Evolutionary conservation across 2,797 vertebrate species (phyloP).

Genomic region (Lacerta agilis): DNA sequence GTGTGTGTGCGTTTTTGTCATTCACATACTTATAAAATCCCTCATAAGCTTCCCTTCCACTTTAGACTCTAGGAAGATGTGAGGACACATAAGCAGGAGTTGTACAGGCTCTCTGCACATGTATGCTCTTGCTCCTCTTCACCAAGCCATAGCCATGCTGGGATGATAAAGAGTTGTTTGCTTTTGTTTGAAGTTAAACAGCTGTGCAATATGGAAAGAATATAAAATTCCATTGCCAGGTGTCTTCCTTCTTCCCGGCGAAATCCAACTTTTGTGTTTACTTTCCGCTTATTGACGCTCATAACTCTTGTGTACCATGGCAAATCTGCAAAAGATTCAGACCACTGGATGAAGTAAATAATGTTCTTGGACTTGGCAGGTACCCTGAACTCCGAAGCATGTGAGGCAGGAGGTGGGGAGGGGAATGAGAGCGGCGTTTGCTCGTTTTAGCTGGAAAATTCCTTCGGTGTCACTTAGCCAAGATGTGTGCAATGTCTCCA

Average conservation of each 20-base stretch:
- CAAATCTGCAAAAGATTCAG: slow-evolving; percentile 69
- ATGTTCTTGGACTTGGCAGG: slow-evolving; percentile 72
- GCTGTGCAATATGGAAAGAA: slow-evolving; percentile 54
- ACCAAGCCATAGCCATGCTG: slow-evolving; percentile 5
- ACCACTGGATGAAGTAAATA: slow-evolving; percentile 67
- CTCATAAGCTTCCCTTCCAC: neutral
- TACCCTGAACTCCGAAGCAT: slow-evolving; percentile 52
- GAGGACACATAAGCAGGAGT: neutral
- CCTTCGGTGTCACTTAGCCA: slow-evolving; percentile 68
- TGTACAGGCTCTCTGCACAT: fast-evolving
- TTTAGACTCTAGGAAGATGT: neutral
- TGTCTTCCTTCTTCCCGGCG: slow-evolving; percentile 48
- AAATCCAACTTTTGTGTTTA: slow-evolving; percentile 56
- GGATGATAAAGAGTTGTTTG: slow-evolving; percentile 25
- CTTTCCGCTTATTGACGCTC: slow-evolving; percentile 68
- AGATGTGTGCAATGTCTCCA: slow-evolving; percentile 64
- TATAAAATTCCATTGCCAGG: slow-evolving; percentile 49
- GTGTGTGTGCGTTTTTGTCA: neutral
- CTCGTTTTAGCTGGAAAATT: slow-evolving; percentile 72
- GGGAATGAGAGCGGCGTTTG: neutral
- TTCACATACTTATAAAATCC: neutral
- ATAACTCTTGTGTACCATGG: slow-evolving; percentile 47
- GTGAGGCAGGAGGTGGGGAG: slow-evolving; percentile 58
- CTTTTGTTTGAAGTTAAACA: slow-evolving; percentile 40
- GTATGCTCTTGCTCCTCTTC: slow-evolving; percentile 4